Conservation (phyloP, 2,888 invertebrate genomes). For the Parnassius glacialis region DNA sequence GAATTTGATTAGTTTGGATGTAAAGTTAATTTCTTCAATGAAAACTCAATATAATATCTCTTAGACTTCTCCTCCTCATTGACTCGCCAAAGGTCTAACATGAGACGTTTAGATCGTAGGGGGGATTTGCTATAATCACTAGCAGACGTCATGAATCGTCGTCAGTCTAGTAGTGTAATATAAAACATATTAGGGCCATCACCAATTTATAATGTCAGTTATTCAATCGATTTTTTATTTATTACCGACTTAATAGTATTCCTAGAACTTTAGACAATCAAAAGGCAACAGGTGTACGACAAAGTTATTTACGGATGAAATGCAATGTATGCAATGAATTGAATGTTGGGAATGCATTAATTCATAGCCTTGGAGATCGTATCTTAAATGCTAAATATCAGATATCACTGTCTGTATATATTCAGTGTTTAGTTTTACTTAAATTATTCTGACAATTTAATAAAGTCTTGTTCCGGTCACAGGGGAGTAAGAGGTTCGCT, state of each 20-base stretch:
- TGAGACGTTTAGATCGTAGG: no score
- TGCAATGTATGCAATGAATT: constrained; percentile 21
- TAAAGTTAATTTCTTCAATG: no score
- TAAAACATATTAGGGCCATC: no score
- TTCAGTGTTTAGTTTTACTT: constrained; percentile 21
- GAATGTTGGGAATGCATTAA: constrained; percentile 27
- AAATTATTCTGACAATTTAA: constrained; percentile 27
- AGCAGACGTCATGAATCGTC: no score
- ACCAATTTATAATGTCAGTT: no score
- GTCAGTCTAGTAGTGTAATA: no score
- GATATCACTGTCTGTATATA: constrained; percentile 9
- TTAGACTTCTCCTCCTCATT: no score
- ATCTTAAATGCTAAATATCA: constrained; percentile 23
- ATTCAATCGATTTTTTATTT: no score
- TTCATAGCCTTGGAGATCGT: constrained; percentile 23
- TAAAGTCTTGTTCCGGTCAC: constrained; percentile 24
- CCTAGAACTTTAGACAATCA: constrained; percentile 7
- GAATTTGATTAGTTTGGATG: no score
- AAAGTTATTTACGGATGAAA: constrained; percentile 21
- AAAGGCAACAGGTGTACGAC: constrained; percentile 17
- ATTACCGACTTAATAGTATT: constrained; percentile 7
- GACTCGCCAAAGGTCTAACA: no score
- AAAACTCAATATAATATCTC: no score
- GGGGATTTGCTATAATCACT: no score
- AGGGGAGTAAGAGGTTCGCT: constrained; percentile 25